These are phyloP conservation scores for Lepilemur septentrionalis DNA, from an alignment of 2,797 vertebrate genomes.

Conservation along the genomic window DNA sequence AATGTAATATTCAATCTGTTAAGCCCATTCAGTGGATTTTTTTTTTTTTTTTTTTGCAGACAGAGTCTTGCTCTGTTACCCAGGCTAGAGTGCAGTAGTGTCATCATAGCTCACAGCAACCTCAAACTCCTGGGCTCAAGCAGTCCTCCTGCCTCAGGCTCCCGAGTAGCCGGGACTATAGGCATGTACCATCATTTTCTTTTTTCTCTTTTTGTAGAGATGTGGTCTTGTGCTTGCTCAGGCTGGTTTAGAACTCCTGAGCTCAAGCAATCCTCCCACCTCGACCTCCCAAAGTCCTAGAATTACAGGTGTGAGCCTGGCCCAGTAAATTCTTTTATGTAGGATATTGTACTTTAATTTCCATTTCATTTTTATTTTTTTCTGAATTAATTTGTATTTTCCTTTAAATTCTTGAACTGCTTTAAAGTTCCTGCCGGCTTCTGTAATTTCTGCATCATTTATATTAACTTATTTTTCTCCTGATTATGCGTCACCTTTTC, in stretches of 20 bases:
- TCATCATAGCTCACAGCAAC: too few relatives aligned
- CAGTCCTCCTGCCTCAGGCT: neutral
- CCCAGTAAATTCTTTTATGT: neutral
- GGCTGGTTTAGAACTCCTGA: neutral
- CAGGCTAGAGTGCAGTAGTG: too few relatives aligned
- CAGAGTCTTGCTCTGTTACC: too few relatives aligned
- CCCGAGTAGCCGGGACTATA: too few relatives aligned
- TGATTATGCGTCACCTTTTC: neutral
- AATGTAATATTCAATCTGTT: too few relatives aligned
- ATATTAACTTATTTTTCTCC: neutral
- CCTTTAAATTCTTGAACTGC: neutral
- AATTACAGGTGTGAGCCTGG: neutral
- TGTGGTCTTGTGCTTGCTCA: neutral
- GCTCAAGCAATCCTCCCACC: neutral
- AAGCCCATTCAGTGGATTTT: too few relatives aligned
- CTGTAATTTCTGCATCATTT: neutral
- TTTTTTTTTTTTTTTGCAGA: too few relatives aligned
- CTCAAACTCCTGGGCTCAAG: too few relatives aligned
- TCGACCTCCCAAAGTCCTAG: neutral
- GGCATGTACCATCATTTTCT: neutral
- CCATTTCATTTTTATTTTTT: too few relatives aligned
- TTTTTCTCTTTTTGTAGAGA: neutral
- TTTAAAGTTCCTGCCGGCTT: neutral
- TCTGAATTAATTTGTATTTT: too few relatives aligned
- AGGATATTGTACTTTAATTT: too few relatives aligned